phyloP scores from a whole-genome alignment of 2,888 invertebrate genomes.

The Linyphia triangularis region DNA sequence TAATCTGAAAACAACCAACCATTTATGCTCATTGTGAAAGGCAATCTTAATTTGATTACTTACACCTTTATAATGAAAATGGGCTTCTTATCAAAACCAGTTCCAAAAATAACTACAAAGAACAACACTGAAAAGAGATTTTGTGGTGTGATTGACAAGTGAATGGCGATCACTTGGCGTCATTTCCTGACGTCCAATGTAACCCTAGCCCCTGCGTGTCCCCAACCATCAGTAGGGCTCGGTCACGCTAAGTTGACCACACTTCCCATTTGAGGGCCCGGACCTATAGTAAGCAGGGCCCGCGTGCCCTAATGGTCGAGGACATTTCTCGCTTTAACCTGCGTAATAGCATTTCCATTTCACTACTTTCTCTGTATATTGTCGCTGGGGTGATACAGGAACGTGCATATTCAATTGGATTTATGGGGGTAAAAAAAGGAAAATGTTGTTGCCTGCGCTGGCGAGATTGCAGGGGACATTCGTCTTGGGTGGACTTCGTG shows the following conservation, averaged over 20 bases:
- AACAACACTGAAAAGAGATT: too few relatives aligned
- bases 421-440: slow-evolving; percentile 29
- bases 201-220: slow-evolving; percentile 67
- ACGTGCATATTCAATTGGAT: slow-evolving; percentile 59
- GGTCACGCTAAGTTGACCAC: slow-evolving; percentile 72
- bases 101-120: too few relatives aligned
- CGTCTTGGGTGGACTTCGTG: neutral
- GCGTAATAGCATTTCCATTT: slow-evolving; percentile 56
- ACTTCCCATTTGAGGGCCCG: slow-evolving; percentile 59
- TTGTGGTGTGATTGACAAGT: too few relatives aligned
- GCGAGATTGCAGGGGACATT: neutral
- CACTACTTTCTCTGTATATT: slow-evolving; percentile 37
- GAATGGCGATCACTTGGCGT: slow-evolving; percentile 14
- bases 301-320: slow-evolving; percentile 44
- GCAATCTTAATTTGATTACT: too few relatives aligned
- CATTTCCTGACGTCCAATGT: neutral
- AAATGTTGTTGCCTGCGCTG: slow-evolving; percentile 24
- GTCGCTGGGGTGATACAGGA: neutral
- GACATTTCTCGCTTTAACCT: slow-evolving; percentile 44
- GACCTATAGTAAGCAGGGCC: slow-evolving; percentile 14
- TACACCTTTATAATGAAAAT: too few relatives aligned
- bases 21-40: too few relatives aligned
- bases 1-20: too few relatives aligned
- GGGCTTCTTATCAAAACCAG: too few relatives aligned
- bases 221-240: slow-evolving; percentile 49